Evolutionary conservation across 2,888 invertebrate genomes (phyloP).

Genomic region (Agrochola macilenta): DNA sequence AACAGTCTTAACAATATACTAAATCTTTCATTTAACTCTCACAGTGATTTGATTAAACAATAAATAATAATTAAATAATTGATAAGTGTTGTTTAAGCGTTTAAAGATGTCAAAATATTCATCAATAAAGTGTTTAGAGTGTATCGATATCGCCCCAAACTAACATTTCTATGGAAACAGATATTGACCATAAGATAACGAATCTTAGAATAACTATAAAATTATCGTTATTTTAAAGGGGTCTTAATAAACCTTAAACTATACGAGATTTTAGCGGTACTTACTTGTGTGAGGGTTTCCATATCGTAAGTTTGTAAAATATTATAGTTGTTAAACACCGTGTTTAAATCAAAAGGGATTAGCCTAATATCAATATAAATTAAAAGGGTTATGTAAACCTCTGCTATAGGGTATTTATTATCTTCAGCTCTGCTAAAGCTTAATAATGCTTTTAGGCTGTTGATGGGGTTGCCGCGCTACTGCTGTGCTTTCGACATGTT

Average conservation of each 20-base stretch:
- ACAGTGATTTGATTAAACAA: not conserved
- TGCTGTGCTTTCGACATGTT: too few relatives aligned
- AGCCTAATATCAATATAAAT: conserved; percentile 10
- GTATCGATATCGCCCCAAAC: not conserved
- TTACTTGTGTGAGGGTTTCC: conserved; percentile 23
- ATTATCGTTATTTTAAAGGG: conserved; percentile 52
- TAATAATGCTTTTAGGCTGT: too few relatives aligned
- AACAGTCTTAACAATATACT: not conserved
- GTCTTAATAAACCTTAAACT: conserved; percentile 52
- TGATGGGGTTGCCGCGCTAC: too few relatives aligned
- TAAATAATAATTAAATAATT: not conserved
- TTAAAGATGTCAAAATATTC: not conserved
- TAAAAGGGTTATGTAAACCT: not conserved
- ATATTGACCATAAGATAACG: conserved; percentile 27
- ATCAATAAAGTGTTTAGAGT: not conserved
- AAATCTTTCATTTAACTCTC: not conserved
- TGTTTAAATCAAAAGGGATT: conserved; percentile 22
- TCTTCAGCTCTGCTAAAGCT: not conserved
- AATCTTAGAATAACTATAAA: conserved; percentile 35
- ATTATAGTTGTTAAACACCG: conserved; percentile 17
- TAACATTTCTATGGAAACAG: not conserved
- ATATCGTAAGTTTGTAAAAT: conserved; percentile 52
- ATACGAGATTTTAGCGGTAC: conserved; percentile 34
- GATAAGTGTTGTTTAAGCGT: not conserved
- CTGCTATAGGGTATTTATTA: not conserved